Base-by-base conservation (phyloP, 1,140 invertebrate species). In the Cydia strobilella region DNA sequence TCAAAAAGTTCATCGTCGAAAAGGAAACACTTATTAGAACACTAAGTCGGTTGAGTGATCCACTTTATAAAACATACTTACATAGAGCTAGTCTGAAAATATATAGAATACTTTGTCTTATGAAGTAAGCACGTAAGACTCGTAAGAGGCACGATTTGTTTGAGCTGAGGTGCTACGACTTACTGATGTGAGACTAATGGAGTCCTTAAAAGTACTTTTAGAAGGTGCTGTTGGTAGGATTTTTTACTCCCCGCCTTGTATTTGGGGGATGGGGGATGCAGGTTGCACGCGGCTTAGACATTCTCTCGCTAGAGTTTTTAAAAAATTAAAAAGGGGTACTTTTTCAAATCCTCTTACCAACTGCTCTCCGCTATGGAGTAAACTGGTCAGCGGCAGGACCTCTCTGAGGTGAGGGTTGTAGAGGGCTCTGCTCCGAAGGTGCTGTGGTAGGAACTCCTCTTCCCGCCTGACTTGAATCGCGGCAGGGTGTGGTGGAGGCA, bases 291-390 rank as follows among this genome's bases (percentile, higher is more conserved):
- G 4, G 27, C 27, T 27, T 4, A 27, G 27, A 3, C 27, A 39
- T 39, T 39, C 10, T 9, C 35, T 39, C 7, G 35, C 35, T 39
- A 0, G 0, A 39, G 35, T 9, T 10, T 39, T 39, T 9, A 39
- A 39, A 39, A 4, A 39, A 12, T 39, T 39, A 9, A n/a, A n/a
- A n/a, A n/a, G n/a, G n/a, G n/a, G n/a, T n/a, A 1, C 12, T 42
- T 42, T 42, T 42, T 42, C 10, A 42, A 42, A 35, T 45, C 7
- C n/a, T 83, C 86, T 86, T 84, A 94, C 94, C 77, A 92, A 87
- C 73, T 90, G 89, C 81, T 95, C 94, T 62, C 94, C 94, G 15
- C 94, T 92, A 54, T 94, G 94, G 62, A 95, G 91, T 84, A 94
- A 91, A 76, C 94, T 95, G 13, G 92, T 93, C 39, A 93, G 83